Base-by-base conservation (phyloP, 2,888 invertebrate species). In the Ormyrus nitidulus region DNA sequence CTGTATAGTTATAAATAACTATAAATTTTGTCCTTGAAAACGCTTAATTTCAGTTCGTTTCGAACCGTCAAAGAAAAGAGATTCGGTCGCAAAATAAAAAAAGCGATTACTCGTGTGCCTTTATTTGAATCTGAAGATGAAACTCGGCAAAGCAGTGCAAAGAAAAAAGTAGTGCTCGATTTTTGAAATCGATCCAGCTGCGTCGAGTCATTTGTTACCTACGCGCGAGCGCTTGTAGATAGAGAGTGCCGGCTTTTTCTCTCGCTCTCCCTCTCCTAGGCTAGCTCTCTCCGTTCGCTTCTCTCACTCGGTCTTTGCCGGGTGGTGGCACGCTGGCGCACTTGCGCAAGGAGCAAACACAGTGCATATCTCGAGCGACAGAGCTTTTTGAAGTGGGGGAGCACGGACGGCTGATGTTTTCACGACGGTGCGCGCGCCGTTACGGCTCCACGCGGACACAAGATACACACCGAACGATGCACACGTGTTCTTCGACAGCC, bases 321-420 rank as follows among this genome's bases (percentile, higher is more conserved):
- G 68, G 72, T 71, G 72, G 65, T 68, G 69, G 77, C 13, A 64
- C 62, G 58, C 64, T 44, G 66, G 80, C 70, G 79, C 83, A 85
- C 81, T 83, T 85, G 86, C 83, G 86, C 84, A 82, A 84, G 75
- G 53, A 34, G 58, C 74, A 74, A 65, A 64, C 71, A 34, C 4
- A 34, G 34, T 34, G 34, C 34, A 34, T 34, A 34, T 34, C 34
- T 4, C 34, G 34, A 34, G 56, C 11, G 49, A 34, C 13, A 11
- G 65, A 46, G 65, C 54, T 68, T 34, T 34, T 68, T 68, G 11
- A 71, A 51, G 10, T 34, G 69, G n/a, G 19, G 62, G 46, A 19
- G 46, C 59, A 11, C 59, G 64, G 80, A 66, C 81, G 83, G 71
- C 83, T 82, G 77, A 89, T 88, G 89, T 89, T 89, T 89, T 89